A percentile compares a stretch with the other conserved stretches of the same genome.
Evolutionary conservation across 1,140 invertebrate species (phyloP).

Genomic region (Aphelenchoides fujianensis): DNA sequence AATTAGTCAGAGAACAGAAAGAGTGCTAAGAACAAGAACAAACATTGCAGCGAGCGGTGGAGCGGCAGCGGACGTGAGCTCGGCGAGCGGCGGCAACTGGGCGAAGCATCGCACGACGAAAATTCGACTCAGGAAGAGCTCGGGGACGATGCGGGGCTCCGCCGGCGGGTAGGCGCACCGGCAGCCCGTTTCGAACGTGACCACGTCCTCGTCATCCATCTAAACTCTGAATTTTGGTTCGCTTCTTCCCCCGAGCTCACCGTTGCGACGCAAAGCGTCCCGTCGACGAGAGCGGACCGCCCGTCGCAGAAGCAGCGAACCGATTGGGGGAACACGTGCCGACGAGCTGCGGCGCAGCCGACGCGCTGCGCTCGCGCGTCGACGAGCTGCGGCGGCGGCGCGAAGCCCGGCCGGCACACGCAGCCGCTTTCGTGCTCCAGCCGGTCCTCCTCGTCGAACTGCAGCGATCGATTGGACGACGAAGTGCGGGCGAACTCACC

Average conservation of each 20-base stretch:
- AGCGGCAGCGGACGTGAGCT: neutral
- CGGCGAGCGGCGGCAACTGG: neutral
- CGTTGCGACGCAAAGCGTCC: conserved; percentile 4
- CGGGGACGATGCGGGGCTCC: neutral
- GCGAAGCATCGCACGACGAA: conserved; percentile 4
- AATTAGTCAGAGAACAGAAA: neutral
- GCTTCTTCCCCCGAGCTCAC: neutral
- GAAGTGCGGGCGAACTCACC: neutral
- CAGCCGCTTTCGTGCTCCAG: neutral
- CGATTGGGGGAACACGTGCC: conserved; percentile 4
- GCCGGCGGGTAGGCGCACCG: conserved; percentile 3
- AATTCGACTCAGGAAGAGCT: conserved; percentile 15
- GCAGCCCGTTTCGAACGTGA: conserved; percentile 14
- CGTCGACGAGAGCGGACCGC: neutral
- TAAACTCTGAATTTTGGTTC: neutral
- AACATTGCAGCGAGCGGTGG: neutral
- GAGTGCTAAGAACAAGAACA: neutral
- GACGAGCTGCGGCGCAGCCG: too few relatives aligned
- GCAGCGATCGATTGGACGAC: too few relatives aligned
- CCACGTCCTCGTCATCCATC: neutral
- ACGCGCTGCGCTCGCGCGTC: too few relatives aligned
- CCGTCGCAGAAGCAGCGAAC: conserved; percentile 17
- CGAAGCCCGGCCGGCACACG: neutral
- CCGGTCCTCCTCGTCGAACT: neutral
- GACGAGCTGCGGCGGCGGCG: too few relatives aligned